These are phyloP conservation scores for Brachylomia viminalis DNA, from an alignment of 2,888 invertebrate genomes.

Conservation along the genomic window DNA sequence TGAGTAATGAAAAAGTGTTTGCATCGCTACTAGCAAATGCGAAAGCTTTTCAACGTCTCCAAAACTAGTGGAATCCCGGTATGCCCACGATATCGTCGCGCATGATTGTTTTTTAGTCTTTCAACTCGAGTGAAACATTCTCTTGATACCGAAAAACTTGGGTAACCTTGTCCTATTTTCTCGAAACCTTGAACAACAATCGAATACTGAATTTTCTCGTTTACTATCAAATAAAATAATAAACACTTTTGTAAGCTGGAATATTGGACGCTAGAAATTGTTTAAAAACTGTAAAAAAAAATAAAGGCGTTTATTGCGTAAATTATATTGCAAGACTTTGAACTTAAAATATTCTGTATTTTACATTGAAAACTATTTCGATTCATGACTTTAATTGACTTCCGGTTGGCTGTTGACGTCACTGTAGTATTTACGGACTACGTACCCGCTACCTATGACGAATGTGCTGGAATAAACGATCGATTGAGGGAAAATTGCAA, in stretches of 20 bases:
- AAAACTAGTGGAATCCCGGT: background rate
- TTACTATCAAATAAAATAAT: background rate
- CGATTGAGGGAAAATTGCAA: slow-evolving; percentile 11
- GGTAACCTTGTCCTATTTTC: slow-evolving; percentile 19
- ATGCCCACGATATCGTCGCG: background rate
- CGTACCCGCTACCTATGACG: background rate
- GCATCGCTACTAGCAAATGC: no score
- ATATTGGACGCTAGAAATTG: no score
- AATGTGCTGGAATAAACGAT: slow-evolving; percentile 10
- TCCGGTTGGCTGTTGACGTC: slow-evolving; percentile 44
- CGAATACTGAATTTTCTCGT: background rate
- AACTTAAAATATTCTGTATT: slow-evolving; percentile 21
- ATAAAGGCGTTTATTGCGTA: background rate
- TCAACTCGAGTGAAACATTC: background rate
- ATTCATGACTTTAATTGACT: slow-evolving; percentile 28
- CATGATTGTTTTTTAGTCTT: background rate
- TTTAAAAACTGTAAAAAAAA: background rate
- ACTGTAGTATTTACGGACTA: slow-evolving; percentile 27
- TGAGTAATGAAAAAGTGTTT: no score
- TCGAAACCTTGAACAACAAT: slow-evolving; percentile 15
- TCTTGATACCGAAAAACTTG: background rate
- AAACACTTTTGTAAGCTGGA: background rate
- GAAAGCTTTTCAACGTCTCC: no score
- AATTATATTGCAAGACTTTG: slow-evolving; percentile 5
- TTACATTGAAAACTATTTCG: slow-evolving; percentile 27